Base-by-base conservation (phyloP, 2,113 vertebrate genomes). In the Pluvianellus socialis region DNA sequence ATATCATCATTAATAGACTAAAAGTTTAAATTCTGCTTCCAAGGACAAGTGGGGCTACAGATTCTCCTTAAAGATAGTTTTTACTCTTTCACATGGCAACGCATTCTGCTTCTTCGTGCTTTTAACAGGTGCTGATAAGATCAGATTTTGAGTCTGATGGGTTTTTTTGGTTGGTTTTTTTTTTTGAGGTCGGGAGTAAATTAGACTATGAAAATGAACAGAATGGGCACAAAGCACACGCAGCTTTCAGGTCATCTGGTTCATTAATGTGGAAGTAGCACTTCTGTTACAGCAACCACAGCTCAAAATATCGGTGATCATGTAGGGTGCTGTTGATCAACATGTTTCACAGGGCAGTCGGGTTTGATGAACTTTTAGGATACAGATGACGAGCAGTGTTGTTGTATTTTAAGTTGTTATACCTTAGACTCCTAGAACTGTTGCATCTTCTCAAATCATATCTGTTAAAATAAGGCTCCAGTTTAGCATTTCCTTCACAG, bases 301-400 rank as follows among this genome's bases (percentile, higher is more conserved):
- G 53, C 13, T 87, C 21, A 55, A 58, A 81, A 27, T 80, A 45
- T 6, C 42, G 32, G 14, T 71, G 73, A 75, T 33, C 14, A 6
- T 40, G 5, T 10, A 47, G 32, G 21, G 8, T 75, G 65, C 52
- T 63, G 0, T 24, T 38, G 28, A 33, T 47, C 35, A 53, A 12
- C 16, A 6, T 5, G 3, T 66, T 85, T 88, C 59, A 32, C 27
- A 21, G 30, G 11, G 13, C 0, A 7, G 7, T 7, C 0, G 1
- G 4, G 4, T 63, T 73, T 38, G 35, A 52, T 67, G 38, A 53
- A 47, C 30, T 47, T 42, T 33, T 38, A 68, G 53, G 56, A 24
- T 50, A 14, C 14, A 47, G 49, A 14, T 40, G 33, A 21, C 8
- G 20, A 26, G 42, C 23, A 49, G 32, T 14, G 47, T 4, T 92